Conservation (phyloP, 2,888 invertebrate genomes). For the Orthosia gracilis region DNA sequence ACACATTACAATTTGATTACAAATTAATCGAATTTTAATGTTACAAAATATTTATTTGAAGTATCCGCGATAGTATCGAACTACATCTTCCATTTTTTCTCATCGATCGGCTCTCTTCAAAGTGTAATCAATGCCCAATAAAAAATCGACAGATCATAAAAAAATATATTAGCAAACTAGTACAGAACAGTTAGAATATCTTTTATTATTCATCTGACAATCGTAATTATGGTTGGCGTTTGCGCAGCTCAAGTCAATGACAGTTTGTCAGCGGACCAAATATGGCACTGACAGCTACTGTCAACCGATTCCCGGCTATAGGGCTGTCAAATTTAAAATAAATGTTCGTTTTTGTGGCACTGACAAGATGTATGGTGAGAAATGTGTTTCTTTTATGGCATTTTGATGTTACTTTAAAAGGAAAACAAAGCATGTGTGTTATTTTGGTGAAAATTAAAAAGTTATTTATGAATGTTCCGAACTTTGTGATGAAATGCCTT, state of each 20-base stretch:
- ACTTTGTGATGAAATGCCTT: too few species aligned
- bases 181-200: constrained; percentile 54
- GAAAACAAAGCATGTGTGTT: constrained; percentile 16
- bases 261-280: constrained; percentile 84
- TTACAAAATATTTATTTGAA: constrained; percentile 7
- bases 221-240: constrained; percentile 63
- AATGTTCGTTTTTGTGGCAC: constrained; percentile 30
- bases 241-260: constrained; percentile 73
- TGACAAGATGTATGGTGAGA: constrained; percentile 59
- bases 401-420: constrained; percentile 40
- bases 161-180: constrained; percentile 34
- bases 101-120: constrained; percentile 14
- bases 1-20: neutral
- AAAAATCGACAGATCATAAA: constrained; percentile 37
- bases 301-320: constrained; percentile 65
- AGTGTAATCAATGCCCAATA: constrained; percentile 39
- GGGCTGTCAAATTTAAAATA: constrained; percentile 62
- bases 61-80: neutral
- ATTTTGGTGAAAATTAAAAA: constrained; percentile 20
- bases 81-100: neutral
- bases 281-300: constrained; percentile 79
- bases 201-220: constrained; percentile 67
- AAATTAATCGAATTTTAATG: constrained; percentile 13
- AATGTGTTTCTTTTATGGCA: constrained; percentile 36
- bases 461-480: neutral